Conservation (phyloP, 2,113 vertebrate genomes). For the Phyllopteryx taeniolatus region DNA sequence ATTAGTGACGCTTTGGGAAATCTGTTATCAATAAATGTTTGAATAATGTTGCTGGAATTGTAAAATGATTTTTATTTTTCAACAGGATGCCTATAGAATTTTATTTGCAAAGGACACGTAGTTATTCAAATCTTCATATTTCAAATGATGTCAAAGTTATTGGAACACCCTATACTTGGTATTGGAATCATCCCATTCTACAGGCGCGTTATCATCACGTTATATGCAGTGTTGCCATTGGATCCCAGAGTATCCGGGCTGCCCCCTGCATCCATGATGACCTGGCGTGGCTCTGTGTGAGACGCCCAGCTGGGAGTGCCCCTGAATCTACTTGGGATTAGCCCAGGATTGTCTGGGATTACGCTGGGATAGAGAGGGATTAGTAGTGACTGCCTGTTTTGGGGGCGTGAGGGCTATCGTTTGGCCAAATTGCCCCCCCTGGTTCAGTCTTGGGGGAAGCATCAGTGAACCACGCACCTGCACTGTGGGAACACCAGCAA, state of each 20-base stretch:
- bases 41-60: no score
- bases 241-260: slow-evolving; percentile 52
- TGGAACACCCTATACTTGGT: no score
- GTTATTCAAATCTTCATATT: not conserved
- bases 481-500: slow-evolving; percentile 58
- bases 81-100: no score
- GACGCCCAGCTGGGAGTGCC: slow-evolving; percentile 75
- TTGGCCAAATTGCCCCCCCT: slow-evolving; percentile 70
- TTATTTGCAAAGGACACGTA: no score
- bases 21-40: no score
- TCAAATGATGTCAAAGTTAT: not conserved
- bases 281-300: slow-evolving; percentile 67
- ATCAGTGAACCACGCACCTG: slow-evolving; percentile 46
- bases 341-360: slow-evolving; percentile 77
- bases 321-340: slow-evolving; percentile 78
- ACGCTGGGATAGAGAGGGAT: slow-evolving; percentile 73
- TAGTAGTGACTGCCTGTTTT: slow-evolving; percentile 77
- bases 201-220: slow-evolving; percentile 21
- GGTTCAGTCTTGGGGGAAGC: slow-evolving; percentile 60
- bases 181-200: slow-evolving; percentile 20
- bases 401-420: slow-evolving; percentile 68
- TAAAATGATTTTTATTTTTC: no score
- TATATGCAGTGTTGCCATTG: slow-evolving; percentile 40
- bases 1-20: no score
- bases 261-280: slow-evolving; percentile 52